Base-by-base conservation (phyloP, 2,888 invertebrate species). In the Hydraecia micacea region DNA sequence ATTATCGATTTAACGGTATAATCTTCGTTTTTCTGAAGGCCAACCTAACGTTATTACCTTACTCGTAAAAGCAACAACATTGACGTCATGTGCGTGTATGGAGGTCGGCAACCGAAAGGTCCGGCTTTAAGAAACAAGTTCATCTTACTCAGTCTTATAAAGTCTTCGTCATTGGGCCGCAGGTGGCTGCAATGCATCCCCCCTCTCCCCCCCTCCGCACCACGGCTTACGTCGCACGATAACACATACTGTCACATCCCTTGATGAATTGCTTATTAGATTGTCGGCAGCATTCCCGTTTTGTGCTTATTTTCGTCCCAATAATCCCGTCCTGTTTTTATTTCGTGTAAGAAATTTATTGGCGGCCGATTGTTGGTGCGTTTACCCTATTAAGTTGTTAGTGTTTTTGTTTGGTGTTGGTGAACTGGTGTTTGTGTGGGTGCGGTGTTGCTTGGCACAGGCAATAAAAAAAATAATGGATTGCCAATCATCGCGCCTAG, bases 261-360 rank as follows among this genome's bases (percentile, higher is more conserved):
- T 91, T 96, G 96, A 96, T 96, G 95, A 96, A 96, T 96, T 94
- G 95, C 94, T 95, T 95, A 95, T 95, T 95, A 95, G 94, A 94
- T 95, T 94, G 94, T 94, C 94, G 91, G 91, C 91, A 91, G 78
- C 90, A 91, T 90, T 90, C 89, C 83, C 91, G 91, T 93, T 93
- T 93, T 92, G 92, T 90, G 89, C 92, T 93, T 93, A 92, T 93
- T 93, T 93, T 93, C 90, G 87, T 90, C 87, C 91, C 93, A 91
- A 93, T 94, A 93, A 91, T 90, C 85, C 88, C 87, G 87, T 85
- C 86, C 79, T 77, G 88, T 91, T 91, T 93, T 92, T 93, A 86
- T 88, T 88, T 87, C 77, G 72, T 77, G 88, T 89, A 84, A 85
- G 89, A 91, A 89, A 90, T 88, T 88, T 89, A 92, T 91, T 86